Conservation (phyloP, 2,113 vertebrate species). For the Apus apus region DNA sequence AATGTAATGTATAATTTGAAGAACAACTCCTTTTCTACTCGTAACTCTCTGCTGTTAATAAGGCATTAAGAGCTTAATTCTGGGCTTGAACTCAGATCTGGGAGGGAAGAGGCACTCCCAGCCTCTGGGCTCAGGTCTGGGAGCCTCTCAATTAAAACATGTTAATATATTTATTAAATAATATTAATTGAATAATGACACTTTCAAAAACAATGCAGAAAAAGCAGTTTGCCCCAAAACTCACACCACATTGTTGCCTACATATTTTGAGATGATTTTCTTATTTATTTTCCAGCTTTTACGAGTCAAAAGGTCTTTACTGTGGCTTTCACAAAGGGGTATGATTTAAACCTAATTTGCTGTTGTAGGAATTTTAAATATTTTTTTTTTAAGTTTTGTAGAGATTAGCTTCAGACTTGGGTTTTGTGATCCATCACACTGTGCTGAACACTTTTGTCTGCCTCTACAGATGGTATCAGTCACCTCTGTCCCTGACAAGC, state of each 20-base stretch:
- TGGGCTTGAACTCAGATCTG: neutral
- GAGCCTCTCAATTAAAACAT: neutral
- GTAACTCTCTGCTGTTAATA: neutral
- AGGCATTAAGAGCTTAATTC: neutral
- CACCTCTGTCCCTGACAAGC: slow-evolving; percentile 66
- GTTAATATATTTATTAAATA: neutral
- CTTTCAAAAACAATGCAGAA: neutral
- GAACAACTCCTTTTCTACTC: neutral
- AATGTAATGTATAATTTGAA: slow-evolving; percentile 4
- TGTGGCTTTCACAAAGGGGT: slow-evolving; percentile 13
- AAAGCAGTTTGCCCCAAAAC: neutral
- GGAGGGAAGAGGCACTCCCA: neutral
- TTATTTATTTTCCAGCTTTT: slow-evolving; percentile 9
- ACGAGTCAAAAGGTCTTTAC: neutral
- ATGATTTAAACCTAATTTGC: slow-evolving; percentile 5
- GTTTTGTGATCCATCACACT: slow-evolving; percentile 54
- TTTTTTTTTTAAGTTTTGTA: neutral
- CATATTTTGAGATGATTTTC: neutral
- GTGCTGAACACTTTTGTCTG: slow-evolving; percentile 55
- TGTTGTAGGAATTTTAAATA: slow-evolving; percentile 27
- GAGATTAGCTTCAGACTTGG: slow-evolving; percentile 52
- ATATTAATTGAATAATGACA: neutral
- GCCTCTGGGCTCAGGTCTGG: neutral
- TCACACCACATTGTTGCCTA: neutral
- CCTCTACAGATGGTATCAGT: slow-evolving; percentile 72